Evolutionary conservation across 1,140 invertebrate species (phyloP), one percentile per base, ranked within the genome.

Genomic region (Papilio machaon): DNA sequence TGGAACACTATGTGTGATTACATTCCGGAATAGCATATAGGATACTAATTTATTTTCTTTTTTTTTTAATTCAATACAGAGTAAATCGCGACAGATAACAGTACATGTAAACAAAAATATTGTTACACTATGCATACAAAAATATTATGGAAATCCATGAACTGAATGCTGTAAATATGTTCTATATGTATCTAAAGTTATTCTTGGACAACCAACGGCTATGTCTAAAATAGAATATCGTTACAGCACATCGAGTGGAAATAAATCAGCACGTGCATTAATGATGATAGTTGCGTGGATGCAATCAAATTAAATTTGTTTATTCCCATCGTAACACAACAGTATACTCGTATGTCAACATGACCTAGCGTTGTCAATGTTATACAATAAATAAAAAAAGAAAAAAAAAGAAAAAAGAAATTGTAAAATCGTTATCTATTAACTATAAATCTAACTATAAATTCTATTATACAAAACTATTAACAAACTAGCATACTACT

Each of bases 201-300:
- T 78, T 78, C 76, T 78, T 58, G 43, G 49, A 58, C 76, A 78
- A 60, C 76, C 52, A 78, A 60, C 54, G 76, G 23, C 76, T 35
- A 78, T 60, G 15, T 38, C 52, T 38, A 19, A 78, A 78, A 78
- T 78, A 78, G 76, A 78, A 17, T 58, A 35, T 60, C 2, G 76
- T 35, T 30, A 49, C 75, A 60, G 49, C 76, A 78, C 30, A 47
- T 78, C 10, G 52, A 60, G 54, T 52, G 23, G 52, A 78, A 78
- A 78, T 78, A 78, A 78, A 78, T 78, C 52, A 78, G 76, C 76
- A 60, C 35, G 76, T 60, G 76, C 76, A 58, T 78, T 43, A 43
- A 60, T 58, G 49, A 43, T 77, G 75, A 78, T 54, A 52, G 30
- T 30, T 35, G 30, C 17, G 23, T 77, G 75, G 54, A 77, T 78